phyloP scores from a whole-genome alignment of 2,888 invertebrate species.

The Lochmaea crataegi region DNA sequence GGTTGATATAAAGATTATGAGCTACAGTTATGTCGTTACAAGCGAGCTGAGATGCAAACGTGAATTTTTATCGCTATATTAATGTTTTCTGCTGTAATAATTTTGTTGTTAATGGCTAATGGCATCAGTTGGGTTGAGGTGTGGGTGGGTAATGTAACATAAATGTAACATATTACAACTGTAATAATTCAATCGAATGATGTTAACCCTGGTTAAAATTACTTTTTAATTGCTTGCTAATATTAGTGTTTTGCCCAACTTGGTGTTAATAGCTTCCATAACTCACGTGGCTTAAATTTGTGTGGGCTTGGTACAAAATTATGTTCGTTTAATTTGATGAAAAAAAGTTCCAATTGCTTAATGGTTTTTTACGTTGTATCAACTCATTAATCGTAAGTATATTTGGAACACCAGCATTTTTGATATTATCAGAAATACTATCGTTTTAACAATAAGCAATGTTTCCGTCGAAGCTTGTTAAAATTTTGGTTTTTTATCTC shows the following conservation, averaged over 20 bases:
- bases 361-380: background rate
- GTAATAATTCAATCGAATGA: conserved; percentile 34
- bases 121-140: conserved; percentile 29
- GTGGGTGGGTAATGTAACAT: conserved; percentile 36
- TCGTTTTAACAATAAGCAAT: no score
- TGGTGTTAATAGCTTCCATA: background rate
- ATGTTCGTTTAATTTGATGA: no score
- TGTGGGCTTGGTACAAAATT: background rate
- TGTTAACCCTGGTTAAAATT: conserved; percentile 6
- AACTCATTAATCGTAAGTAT: no score
- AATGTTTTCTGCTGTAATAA: conserved; percentile 38
- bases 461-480: no score
- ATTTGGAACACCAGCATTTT: no score
- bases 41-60: conserved; percentile 42
- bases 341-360: background rate
- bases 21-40: conserved; percentile 41
- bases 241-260: conserved; percentile 4
- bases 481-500: no score
- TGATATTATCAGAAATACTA: no score
- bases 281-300: conserved; percentile 5
- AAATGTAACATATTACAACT: conserved; percentile 35
- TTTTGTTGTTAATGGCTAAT: conserved; percentile 40
- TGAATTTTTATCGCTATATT: conserved; percentile 38
- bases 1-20: conserved; percentile 38
- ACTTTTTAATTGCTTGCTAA: conserved; percentile 14